phyloP scores from a whole-genome alignment of 2,888 invertebrate species.

The Drosophila kokeensis region DNA sequence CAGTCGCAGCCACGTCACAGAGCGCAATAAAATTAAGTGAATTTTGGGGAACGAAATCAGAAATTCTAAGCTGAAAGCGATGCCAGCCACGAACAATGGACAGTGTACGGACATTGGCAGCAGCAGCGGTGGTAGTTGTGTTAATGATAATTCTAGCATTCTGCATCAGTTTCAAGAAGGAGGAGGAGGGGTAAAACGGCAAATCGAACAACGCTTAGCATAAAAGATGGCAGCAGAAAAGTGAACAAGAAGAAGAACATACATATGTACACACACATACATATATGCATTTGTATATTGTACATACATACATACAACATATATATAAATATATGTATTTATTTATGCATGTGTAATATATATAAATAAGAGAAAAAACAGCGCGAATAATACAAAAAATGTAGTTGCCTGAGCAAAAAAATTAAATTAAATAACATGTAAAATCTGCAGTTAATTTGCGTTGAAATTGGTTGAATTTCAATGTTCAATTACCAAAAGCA shows the following conservation, averaged over 20 bases:
- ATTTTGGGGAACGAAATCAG: slow-evolving; percentile 61
- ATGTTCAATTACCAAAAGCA: slow-evolving; percentile 59
- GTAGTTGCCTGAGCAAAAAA: slow-evolving; percentile 27
- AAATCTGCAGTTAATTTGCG: slow-evolving; percentile 50
- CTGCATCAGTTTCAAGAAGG: slow-evolving; percentile 53
- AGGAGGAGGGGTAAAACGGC: slow-evolving; percentile 61
- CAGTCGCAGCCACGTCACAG: slow-evolving; percentile 74
- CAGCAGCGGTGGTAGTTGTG: slow-evolving; percentile 61
- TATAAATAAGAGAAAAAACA: slow-evolving; percentile 32
- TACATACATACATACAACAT: slow-evolving; percentile 16
- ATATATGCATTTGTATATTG: slow-evolving; percentile 8
- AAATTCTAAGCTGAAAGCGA: slow-evolving; percentile 54
- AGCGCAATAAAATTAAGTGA: slow-evolving; percentile 52
- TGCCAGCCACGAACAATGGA: slow-evolving; percentile 57
- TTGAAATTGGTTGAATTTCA: slow-evolving; percentile 54
- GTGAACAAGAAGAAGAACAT: slow-evolving; percentile 67
- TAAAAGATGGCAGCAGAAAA: slow-evolving; percentile 78
- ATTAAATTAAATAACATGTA: slow-evolving; percentile 17
- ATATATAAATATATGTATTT: slow-evolving; percentile 27
- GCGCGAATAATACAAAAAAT: slow-evolving; percentile 17
- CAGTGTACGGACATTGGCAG: slow-evolving; percentile 37
- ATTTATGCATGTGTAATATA: slow-evolving; percentile 2
- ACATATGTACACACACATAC: slow-evolving; percentile 38
- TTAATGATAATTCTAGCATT: slow-evolving; percentile 67
- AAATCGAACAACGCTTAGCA: slow-evolving; percentile 71